Conservation (phyloP, 92 coral and sea anemone species). For the Scolanthus callimorphus region DNA sequence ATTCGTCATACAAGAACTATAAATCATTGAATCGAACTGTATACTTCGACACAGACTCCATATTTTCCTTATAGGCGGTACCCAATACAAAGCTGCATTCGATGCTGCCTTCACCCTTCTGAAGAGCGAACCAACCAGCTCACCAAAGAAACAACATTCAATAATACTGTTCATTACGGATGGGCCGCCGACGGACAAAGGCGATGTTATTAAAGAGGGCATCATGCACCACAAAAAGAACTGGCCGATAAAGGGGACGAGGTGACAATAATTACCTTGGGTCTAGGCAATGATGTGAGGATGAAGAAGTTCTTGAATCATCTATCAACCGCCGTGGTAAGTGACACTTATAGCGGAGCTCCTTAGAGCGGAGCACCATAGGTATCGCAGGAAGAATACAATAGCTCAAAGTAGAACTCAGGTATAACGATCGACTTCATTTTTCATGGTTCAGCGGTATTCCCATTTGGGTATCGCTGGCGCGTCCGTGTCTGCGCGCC, state of each 20-base stretch:
- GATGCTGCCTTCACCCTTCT: conserved; percentile 59
- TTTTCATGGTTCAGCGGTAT: too few species aligned
- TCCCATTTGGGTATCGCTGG: too few species aligned
- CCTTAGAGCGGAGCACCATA: too few species aligned
- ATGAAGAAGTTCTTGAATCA: conserved; percentile 14
- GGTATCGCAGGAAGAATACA: too few species aligned
- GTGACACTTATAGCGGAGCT: too few species aligned
- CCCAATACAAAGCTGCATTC: conserved; percentile 58
- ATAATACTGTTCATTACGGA: conserved; percentile 68
- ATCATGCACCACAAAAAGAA: conserved; percentile 16
- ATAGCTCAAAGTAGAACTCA: too few species aligned
- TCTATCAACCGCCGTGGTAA: conserved; percentile 40
- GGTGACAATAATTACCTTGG: conserved; percentile 29
- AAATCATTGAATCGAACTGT: too few species aligned
- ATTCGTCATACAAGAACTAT: too few species aligned
- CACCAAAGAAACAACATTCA: conserved; percentile 14
- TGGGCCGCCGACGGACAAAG: conserved; percentile 34
- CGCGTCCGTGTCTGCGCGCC: too few species aligned
- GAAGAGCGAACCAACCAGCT: conserved; percentile 10
- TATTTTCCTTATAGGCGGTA: conserved; percentile 40
- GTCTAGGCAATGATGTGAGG: conserved; percentile 26
- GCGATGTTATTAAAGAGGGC: neutral
- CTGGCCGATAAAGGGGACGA: neutral
- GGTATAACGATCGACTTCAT: too few species aligned
- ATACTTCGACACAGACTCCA: too few species aligned